These are phyloP conservation scores for Periparus ater DNA, from an alignment of 2,797 vertebrate genomes.

Conservation along the genomic window DNA sequence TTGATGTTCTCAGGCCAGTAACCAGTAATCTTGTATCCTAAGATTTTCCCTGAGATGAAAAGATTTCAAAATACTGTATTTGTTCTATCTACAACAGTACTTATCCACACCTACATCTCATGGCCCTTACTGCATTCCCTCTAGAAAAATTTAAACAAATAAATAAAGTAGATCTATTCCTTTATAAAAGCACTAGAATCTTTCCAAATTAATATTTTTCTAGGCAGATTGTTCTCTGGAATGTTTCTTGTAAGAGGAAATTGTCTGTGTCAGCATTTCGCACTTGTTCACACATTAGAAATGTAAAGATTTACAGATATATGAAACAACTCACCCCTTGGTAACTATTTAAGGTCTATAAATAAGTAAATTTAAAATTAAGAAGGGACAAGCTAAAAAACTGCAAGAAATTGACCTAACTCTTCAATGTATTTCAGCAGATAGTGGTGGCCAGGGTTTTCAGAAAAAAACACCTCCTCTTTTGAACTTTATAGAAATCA, in stretches of 20 bases:
- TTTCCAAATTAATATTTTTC: not conserved
- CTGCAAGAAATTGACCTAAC: not conserved
- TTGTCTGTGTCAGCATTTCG: not conserved
- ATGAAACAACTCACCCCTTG: not conserved
- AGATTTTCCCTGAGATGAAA: not conserved
- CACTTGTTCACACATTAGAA: not conserved
- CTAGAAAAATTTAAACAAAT: not conserved
- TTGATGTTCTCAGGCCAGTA: not conserved
- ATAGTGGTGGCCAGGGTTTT: not conserved
- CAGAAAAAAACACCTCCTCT: accelerated
- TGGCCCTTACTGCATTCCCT: not conserved
- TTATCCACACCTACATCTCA: not conserved
- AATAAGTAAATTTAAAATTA: not conserved
- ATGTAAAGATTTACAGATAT: not conserved
- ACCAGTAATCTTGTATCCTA: not conserved
- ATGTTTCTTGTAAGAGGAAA: not conserved
- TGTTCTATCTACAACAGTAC: not conserved
- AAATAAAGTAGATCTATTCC: not conserved
- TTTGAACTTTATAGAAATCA: not conserved
- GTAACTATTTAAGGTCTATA: not conserved
- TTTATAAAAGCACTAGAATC: not conserved
- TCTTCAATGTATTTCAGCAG: not conserved
- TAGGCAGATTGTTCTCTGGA: not conserved
- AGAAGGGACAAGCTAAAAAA: not conserved
- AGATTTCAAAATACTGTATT: not conserved